Conservation (phyloP, 2,888 invertebrate genomes). For the Drosophila hamatofila region DNA sequence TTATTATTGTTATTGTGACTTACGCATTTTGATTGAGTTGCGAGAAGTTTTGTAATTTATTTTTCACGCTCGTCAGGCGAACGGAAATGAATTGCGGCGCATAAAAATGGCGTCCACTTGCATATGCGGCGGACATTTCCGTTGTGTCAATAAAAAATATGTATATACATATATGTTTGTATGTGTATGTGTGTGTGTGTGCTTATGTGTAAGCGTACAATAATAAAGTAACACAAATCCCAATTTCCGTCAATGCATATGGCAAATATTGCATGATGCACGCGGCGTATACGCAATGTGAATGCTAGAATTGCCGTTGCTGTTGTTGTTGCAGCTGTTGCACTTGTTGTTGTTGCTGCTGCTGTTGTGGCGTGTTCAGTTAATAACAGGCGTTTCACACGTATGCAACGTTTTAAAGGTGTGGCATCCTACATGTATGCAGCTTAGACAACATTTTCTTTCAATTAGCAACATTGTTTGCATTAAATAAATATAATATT, state of each 20-base stretch:
- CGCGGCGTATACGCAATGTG: slow-evolving; percentile 57
- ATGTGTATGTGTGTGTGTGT: slow-evolving; percentile 1
- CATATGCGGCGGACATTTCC: slow-evolving; percentile 41
- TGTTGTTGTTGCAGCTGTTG: slow-evolving; percentile 18
- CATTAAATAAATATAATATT: neutral
- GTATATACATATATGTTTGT: neutral
- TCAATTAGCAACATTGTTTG: neutral
- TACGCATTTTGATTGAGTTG: slow-evolving; percentile 69
- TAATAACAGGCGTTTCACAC: slow-evolving; percentile 33
- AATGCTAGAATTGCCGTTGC: slow-evolving; percentile 15
- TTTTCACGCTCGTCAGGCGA: slow-evolving; percentile 42
- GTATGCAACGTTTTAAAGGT: slow-evolving; percentile 14
- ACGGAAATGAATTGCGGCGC: slow-evolving; percentile 53
- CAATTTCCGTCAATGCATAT: slow-evolving; percentile 72
- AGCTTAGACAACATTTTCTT: neutral
- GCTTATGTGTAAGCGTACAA: slow-evolving; percentile 45
- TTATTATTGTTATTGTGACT: slow-evolving; percentile 52
- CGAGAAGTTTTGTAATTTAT: slow-evolving; percentile 67
- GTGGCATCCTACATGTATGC: neutral
- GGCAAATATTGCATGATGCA: slow-evolving; percentile 47
- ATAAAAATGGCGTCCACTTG: slow-evolving; percentile 57
- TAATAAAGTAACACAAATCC: slow-evolving; percentile 76
- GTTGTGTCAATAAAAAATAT: slow-evolving; percentile 54
- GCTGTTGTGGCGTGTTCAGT: slow-evolving; percentile 35
- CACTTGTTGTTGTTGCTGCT: slow-evolving; percentile 27